phyloP scores from a whole-genome alignment of 2,888 invertebrate genomes.

The Heliconius erato region DNA sequence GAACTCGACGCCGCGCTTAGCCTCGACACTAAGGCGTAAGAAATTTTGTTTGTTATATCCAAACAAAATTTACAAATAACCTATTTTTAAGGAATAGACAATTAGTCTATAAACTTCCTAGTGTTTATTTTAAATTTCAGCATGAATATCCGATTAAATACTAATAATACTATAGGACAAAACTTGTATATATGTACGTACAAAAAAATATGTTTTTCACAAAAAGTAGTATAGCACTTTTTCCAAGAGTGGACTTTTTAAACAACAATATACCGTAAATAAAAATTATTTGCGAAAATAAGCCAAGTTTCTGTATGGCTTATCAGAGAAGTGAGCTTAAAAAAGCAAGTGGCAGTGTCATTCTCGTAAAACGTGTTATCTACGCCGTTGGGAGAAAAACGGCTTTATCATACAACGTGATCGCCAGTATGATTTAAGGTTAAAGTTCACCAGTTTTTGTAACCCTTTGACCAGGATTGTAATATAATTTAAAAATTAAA shows the following conservation, averaged over 20 bases:
- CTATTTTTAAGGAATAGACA: too few species aligned
- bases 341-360: constrained; percentile 32
- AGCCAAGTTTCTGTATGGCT: constrained; percentile 16
- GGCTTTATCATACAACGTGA: constrained; percentile 38
- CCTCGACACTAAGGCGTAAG: too few species aligned
- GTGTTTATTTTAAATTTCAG: too few species aligned
- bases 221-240: not conserved
- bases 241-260: not conserved
- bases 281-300: constrained; percentile 12
- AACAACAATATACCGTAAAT: not conserved
- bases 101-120: too few species aligned
- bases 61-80: too few species aligned
- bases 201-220: too few species aligned
- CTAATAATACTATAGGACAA: too few species aligned
- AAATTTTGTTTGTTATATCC: too few species aligned
- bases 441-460: constrained; percentile 36
- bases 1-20: too few species aligned
- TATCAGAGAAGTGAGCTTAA: constrained; percentile 6
- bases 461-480: not conserved
- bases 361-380: constrained; percentile 42
- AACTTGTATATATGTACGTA: too few species aligned
- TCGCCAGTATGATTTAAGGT: constrained; percentile 40
- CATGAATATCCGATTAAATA: not conserved
- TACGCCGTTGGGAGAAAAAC: constrained; percentile 37
- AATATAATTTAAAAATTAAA: too few species aligned